Conservation (phyloP, 1,140 invertebrate species). For the Conopomorpha cramerella region DNA sequence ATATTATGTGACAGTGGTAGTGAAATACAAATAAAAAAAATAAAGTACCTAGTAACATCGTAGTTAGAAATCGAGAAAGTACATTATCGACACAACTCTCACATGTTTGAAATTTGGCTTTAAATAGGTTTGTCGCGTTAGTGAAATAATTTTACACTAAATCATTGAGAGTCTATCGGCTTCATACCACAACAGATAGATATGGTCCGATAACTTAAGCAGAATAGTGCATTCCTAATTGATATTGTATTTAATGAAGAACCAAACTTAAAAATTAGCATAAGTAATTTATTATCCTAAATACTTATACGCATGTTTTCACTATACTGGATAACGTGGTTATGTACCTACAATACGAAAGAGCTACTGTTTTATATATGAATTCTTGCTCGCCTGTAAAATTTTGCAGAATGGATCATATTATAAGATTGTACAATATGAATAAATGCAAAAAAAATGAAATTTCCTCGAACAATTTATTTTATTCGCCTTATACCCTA, state of each 20-base stretch:
- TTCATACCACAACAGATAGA: too few species aligned
- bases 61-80: too few species aligned
- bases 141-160: too few species aligned
- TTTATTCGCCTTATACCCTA: too few species aligned
- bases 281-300: constrained; percentile 63
- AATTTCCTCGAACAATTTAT: constrained; percentile 58
- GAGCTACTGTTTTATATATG: constrained; percentile 62
- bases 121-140: too few species aligned
- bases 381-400: constrained; percentile 63
- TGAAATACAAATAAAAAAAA: too few species aligned
- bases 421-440: constrained; percentile 61
- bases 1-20: too few species aligned
- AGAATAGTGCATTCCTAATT: constrained; percentile 54
- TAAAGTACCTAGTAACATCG: too few species aligned
- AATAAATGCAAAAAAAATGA: constrained; percentile 62
- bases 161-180: constrained; percentile 60
- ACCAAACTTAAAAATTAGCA: constrained; percentile 62
- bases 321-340: constrained; percentile 60
- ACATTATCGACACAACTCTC: too few species aligned
- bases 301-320: constrained; percentile 62
- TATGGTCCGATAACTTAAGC: constrained; percentile 49
- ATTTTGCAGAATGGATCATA: constrained; percentile 61
- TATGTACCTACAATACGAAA: constrained; percentile 60
- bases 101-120: too few species aligned
- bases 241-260: constrained; percentile 61